Percentiles rank a stretch among this genome's conserved stretches.
phyloP scores from a whole-genome alignment of 2,888 invertebrate species.

The Brachyptera putata region DNA sequence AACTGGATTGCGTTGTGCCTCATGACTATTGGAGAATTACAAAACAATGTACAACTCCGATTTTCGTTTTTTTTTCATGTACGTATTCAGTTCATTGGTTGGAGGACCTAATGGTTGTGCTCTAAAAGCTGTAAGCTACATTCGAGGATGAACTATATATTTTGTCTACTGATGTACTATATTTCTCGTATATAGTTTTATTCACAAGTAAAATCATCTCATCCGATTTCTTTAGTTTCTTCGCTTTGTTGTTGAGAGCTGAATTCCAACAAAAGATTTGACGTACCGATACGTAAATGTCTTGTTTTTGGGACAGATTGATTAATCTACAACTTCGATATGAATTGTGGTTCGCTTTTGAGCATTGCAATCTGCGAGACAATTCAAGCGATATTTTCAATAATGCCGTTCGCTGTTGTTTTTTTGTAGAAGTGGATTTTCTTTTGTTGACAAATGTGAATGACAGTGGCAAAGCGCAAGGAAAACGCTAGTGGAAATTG shows the following conservation, averaged over 20 bases:
- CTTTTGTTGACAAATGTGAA: constrained; percentile 1
- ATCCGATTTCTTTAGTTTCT: too few relatives aligned
- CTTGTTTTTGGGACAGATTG: too few relatives aligned
- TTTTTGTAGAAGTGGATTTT: background rate
- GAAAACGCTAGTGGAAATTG: background rate
- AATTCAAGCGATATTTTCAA: constrained; percentile 2
- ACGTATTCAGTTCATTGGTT: constrained; percentile 11
- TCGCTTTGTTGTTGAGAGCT: too few relatives aligned
- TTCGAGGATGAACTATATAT: too few relatives aligned
- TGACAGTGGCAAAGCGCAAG: background rate
- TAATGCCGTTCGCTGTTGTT: constrained; percentile 9
- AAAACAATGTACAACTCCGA: constrained; percentile 17
- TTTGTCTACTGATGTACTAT: too few relatives aligned
- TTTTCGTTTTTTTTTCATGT: constrained; percentile 15
- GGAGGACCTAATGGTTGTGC: background rate
- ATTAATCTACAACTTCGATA: background rate
- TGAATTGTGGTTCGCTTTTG: background rate
- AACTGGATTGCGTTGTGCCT: constrained; percentile 14
- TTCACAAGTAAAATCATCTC: too few relatives aligned
- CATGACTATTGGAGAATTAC: constrained; percentile 12
- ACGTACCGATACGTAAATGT: too few relatives aligned
- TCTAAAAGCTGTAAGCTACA: constrained; percentile 1
- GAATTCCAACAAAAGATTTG: too few relatives aligned
- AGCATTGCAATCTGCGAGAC: background rate
- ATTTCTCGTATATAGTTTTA: too few relatives aligned